phyloP scores from a whole-genome alignment of 2,797 vertebrate species.

The Leptoclinus maculatus region DNA sequence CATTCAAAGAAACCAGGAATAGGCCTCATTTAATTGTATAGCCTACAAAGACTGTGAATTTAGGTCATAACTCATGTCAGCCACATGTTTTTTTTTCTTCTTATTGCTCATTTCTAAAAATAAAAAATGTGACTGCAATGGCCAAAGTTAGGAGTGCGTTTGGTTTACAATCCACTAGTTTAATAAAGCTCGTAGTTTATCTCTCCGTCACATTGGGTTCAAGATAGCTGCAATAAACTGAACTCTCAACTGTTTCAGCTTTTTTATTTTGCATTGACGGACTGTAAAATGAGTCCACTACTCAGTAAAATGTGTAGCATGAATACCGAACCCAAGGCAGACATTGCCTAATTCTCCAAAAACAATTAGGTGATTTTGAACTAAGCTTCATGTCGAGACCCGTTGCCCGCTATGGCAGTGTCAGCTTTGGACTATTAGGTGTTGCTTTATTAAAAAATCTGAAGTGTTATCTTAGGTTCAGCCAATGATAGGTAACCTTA shows the following conservation, averaged over 20 bases:
- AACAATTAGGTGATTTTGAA: not conserved
- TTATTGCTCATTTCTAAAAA: not conserved
- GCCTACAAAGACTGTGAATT: not conserved
- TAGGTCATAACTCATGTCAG: not conserved
- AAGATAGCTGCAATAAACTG: not conserved
- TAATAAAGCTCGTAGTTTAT: not conserved
- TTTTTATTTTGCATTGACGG: not conserved
- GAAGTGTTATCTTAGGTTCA: no score
- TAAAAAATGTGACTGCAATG: not conserved
- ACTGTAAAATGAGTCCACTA: not conserved
- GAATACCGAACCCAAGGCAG: not conserved
- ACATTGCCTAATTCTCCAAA: not conserved
- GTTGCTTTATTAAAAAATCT: not conserved
- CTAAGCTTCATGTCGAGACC: not conserved
- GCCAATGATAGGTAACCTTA: not conserved
- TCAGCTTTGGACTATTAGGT: not conserved
- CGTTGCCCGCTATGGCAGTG: not conserved
- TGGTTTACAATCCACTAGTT: not conserved
- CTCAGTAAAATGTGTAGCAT: not conserved
- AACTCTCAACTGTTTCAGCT: not conserved
- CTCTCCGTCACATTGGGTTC: not conserved
- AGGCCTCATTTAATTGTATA: not conserved
- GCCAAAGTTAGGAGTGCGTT: not conserved
- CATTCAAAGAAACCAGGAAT: not conserved
- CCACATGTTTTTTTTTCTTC: not conserved